Conservation (phyloP, 2,113 vertebrate genomes). For the Tupaia chinensis region DNA sequence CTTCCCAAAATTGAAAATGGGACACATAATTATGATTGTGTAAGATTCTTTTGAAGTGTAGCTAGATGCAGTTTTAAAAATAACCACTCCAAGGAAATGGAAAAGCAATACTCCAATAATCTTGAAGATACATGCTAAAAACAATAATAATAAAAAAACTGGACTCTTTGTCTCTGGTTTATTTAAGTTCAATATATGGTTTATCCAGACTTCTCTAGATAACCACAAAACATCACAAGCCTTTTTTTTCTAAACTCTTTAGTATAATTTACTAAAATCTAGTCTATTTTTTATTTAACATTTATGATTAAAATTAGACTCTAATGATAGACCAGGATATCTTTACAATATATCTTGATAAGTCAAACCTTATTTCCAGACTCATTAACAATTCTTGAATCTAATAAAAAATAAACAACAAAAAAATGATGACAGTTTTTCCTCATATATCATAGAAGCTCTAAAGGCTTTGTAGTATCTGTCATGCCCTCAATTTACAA, state of each 20-base stretch:
- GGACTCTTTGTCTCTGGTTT: neutral
- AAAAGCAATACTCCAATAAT: neutral
- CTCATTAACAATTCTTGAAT: neutral
- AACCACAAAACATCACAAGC: neutral
- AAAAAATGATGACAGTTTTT: neutral
- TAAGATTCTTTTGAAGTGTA: neutral
- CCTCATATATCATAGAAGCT: neutral
- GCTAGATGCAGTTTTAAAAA: neutral
- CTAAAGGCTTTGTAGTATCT: neutral
- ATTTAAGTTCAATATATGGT: slow-evolving; percentile 31
- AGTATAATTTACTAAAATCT: neutral
- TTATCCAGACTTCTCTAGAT: slow-evolving; percentile 12
- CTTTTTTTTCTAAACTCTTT: slow-evolving; percentile 35
- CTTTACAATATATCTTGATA: neutral
- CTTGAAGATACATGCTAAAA: slow-evolving; percentile 6
- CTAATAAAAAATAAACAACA: slow-evolving; percentile 31
- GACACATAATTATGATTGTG: neutral
- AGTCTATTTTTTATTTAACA: slow-evolving; percentile 1
- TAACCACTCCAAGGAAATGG: neutral
- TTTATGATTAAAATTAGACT: slow-evolving; percentile 44
- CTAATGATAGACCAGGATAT: neutral
- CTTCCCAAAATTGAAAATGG: neutral
- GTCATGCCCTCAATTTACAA: neutral
- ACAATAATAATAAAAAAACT: neutral
- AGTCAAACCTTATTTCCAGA: slow-evolving; percentile 37